Evolutionary conservation across 2,888 invertebrate species (phyloP), one percentile per base, ranked within the genome.

Genomic region (Chrysopilus asiliformis): DNA sequence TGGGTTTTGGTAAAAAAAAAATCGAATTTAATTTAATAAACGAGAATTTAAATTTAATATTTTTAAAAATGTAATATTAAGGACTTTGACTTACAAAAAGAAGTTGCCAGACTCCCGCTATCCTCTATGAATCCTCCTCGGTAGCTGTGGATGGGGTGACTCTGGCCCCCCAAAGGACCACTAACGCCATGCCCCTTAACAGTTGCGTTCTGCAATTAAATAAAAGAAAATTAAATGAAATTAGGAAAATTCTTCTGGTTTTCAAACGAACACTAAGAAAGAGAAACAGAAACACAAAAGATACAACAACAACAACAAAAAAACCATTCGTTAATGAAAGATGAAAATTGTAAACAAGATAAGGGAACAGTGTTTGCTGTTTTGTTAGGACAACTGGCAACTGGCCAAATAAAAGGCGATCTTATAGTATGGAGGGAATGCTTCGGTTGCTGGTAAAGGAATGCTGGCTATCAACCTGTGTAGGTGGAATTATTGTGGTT

Each of bases 141-240:
- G 30, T 18, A 31, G 20, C 29, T 37, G 20, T 24, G 10, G 24
- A 35, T 34, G 41, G 44, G 46, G 46, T 40, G 38, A 42, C 38
- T 34, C 28, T 32, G 30, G 42, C 37, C 46, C 43, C 42, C 44
- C 43, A 36, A 17, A 34, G 38, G 36, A 43, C 39, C 35, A 35
- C 33, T 38, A 38, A 40, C 46, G 44, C 46, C 46, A 46, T 46
- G 39, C 35, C 36, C 39, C 37, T 28, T 34, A 36, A 27, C 4
- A 14, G 24, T 20, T 34, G 27, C 16, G 14, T 16, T 24, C 39
- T 42, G 34, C 16, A 38, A 39, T 17, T 13, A 13, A 38, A 31
- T 25, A 30, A 15, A 19, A 9, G 19, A 17, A 39, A 24, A 29
- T 8, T 26, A 29, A 34, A 20, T 12, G 13, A 20, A 3, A 20